These are phyloP conservation scores for Gallirallus australis DNA, from an alignment of 2,797 vertebrate genomes.

Conservation along the genomic window DNA sequence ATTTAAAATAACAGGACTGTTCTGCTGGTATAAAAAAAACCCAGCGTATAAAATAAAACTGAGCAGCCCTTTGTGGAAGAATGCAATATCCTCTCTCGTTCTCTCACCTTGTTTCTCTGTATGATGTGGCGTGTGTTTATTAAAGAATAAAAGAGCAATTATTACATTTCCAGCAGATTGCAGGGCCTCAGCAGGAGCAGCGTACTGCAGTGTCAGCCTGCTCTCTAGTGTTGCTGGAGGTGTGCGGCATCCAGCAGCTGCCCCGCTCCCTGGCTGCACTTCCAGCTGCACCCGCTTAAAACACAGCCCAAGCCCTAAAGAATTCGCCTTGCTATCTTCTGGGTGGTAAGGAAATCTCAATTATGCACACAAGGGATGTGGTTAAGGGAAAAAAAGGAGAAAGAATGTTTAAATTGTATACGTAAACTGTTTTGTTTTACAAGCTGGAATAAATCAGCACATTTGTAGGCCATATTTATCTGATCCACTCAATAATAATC, in stretches of 20 bases:
- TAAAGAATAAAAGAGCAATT: conserved; percentile 45
- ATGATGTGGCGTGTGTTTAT: conserved; percentile 41
- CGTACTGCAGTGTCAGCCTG: conserved; percentile 76
- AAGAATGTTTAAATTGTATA: conserved; percentile 81
- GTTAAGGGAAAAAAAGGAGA: conserved; percentile 65
- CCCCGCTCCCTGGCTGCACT: neutral
- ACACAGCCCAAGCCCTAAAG: conserved; percentile 78
- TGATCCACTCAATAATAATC: conserved; percentile 68
- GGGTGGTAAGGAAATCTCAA: conserved; percentile 82
- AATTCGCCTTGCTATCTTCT: conserved; percentile 65
- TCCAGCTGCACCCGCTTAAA: conserved; percentile 79
- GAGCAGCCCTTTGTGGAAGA: conserved; percentile 19
- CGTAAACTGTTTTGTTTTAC: conserved; percentile 83
- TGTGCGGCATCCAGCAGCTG: conserved; percentile 45
- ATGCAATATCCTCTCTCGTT: neutral
- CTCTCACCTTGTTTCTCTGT: conserved; percentile 28
- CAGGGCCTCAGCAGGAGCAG: neutral
- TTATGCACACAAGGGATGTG: conserved; percentile 80
- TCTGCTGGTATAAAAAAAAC: neutral
- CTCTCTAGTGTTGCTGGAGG: conserved; percentile 77
- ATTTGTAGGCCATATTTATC: conserved; percentile 88
- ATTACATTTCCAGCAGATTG: conserved; percentile 20
- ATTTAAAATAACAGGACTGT: conserved; percentile 53
- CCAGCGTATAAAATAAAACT: neutral
- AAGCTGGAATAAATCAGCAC: conserved; percentile 82